phyloP scores from a whole-genome alignment of 2,888 invertebrate genomes.

The Chloroclysta siterata region DNA sequence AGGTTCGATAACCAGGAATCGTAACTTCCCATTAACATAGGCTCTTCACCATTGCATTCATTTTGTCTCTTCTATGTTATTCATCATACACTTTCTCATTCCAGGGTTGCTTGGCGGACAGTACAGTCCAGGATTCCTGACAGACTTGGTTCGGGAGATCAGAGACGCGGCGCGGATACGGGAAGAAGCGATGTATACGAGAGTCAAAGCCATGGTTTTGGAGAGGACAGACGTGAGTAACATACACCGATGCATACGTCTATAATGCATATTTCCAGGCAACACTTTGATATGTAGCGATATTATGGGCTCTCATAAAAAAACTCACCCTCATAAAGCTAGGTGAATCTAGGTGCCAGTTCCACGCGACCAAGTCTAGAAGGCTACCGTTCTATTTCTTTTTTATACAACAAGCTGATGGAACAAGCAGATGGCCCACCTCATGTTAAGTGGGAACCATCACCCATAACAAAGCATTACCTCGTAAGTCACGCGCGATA shows the following conservation, averaged over 20 bases:
- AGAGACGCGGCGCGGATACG: slow-evolving; percentile 89
- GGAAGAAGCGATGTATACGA: slow-evolving; percentile 88
- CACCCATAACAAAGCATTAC: too few species aligned
- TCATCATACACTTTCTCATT: slow-evolving; percentile 30
- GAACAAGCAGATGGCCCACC: too few species aligned
- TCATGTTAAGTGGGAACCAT: too few species aligned
- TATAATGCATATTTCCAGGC: not conserved
- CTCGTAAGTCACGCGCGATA: too few species aligned
- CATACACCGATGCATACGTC: not conserved
- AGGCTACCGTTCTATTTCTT: too few species aligned
- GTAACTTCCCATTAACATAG: too few species aligned
- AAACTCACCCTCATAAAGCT: too few species aligned
- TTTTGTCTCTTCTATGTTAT: not conserved
- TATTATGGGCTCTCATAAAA: not conserved
- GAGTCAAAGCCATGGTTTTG: slow-evolving; percentile 85
- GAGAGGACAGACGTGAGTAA: slow-evolving; percentile 81
- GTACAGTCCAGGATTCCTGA: slow-evolving; percentile 90
- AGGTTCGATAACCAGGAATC: too few species aligned
- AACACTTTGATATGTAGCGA: not conserved
- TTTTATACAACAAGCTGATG: too few species aligned
- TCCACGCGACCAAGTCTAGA: too few species aligned
- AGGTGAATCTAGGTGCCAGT: too few species aligned
- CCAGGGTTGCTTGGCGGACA: slow-evolving; percentile 68
- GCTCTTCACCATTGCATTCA: not conserved
- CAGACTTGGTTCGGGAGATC: slow-evolving; percentile 89